Conservation (phyloP, 2,113 vertebrate genomes). For the Callorhinus ursinus region DNA sequence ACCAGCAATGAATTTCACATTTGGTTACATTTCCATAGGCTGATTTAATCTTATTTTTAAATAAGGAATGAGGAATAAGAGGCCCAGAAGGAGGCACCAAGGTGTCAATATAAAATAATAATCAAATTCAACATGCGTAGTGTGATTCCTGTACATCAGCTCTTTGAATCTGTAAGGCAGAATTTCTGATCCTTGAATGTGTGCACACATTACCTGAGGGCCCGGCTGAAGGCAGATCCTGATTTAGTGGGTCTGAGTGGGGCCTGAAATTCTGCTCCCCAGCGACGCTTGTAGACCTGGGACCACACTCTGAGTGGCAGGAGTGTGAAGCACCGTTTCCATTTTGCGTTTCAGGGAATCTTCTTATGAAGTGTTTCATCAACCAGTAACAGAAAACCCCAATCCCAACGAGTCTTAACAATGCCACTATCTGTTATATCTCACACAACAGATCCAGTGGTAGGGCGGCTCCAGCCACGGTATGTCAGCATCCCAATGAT, state of each 20-base stretch:
- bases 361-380: not conserved
- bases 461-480: fast-evolving
- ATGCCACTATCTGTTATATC: not conserved
- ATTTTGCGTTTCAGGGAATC: not conserved
- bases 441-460: not conserved
- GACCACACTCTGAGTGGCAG: not conserved
- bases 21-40: constrained; percentile 81
- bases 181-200: not conserved
- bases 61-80: constrained; percentile 78
- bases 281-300: not conserved
- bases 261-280: not conserved
- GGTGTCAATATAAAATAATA: constrained; percentile 56
- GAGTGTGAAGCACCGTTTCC: not conserved
- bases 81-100: constrained; percentile 65
- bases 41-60: constrained; percentile 82
- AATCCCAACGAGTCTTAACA: not conserved
- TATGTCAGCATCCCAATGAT: not conserved
- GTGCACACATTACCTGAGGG: too few relatives aligned
- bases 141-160: not conserved
- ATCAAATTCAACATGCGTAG: not conserved
- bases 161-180: not conserved
- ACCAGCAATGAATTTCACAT: constrained; percentile 58
- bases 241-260: not conserved
- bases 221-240: not conserved
- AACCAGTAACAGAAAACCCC: not conserved